Evolutionary conservation across 2,113 vertebrate species (phyloP).

Genomic region (Istiophorus platypterus): DNA sequence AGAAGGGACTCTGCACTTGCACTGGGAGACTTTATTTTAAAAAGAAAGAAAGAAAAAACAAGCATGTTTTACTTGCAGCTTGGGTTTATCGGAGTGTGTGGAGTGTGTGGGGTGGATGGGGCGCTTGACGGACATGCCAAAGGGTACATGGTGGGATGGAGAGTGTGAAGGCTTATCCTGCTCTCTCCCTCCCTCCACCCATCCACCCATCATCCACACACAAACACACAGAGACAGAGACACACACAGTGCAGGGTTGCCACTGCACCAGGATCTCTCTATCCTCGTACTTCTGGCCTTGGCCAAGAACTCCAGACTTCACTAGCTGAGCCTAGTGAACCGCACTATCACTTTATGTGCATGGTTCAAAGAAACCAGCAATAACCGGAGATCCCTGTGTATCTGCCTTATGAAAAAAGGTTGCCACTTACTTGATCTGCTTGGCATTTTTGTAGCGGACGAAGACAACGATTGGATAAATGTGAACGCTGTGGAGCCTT

Average conservation of each 20-base stretch:
- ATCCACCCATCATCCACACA: slow-evolving; percentile 1
- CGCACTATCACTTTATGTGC: neutral
- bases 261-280: neutral
- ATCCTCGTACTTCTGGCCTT: neutral
- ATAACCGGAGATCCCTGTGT: neutral
- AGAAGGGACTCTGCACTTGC: slow-evolving; percentile 9
- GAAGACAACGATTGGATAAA: slow-evolving; percentile 98
- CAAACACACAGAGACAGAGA: neutral
- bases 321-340: neutral
- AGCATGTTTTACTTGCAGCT: slow-evolving; percentile 59
- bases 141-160: slow-evolving; percentile 35
- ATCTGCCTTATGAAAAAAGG: slow-evolving; percentile 20
- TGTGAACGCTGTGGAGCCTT: slow-evolving; percentile 95
- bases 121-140: slow-evolving; percentile 19
- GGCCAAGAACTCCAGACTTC: neutral
- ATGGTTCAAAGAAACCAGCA: neutral
- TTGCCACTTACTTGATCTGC: slow-evolving; percentile 95
- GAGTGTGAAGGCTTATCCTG: slow-evolving; percentile 53
- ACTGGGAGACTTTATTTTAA: slow-evolving; percentile 32
- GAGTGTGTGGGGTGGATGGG: slow-evolving; percentile 3
- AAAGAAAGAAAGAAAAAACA: slow-evolving; percentile 10
- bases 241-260: neutral
- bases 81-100: slow-evolving; percentile 61
- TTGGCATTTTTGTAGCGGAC: slow-evolving; percentile 99
- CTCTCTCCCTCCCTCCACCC: slow-evolving; percentile 11